A percentile compares a stretch with the other conserved stretches of the same genome.
These are phyloP conservation scores for Ctenopoma multispine DNA, from an alignment of 2,797 vertebrate genomes.

Conservation along the genomic window DNA sequence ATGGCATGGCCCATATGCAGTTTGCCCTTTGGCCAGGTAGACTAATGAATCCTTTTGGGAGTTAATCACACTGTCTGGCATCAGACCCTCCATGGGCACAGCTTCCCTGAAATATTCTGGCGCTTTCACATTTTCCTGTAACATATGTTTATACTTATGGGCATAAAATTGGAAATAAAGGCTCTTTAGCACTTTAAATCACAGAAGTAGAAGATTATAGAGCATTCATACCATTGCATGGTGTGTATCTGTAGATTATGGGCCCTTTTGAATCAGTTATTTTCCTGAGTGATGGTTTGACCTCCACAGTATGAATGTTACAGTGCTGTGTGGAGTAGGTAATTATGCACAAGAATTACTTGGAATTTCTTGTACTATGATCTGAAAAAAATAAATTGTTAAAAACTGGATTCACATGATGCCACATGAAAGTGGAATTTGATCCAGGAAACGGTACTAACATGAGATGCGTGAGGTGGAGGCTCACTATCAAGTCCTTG, in stretches of 20 bases:
- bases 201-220: slow-evolving; percentile 6
- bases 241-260: slow-evolving; percentile 8
- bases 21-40: slow-evolving; percentile 82
- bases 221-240: not conserved
- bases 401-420: not conserved
- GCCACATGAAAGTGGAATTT: not conserved
- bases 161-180: slow-evolving; percentile 32
- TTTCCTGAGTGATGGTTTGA: not conserved
- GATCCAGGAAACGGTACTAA: not conserved
- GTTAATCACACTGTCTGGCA: slow-evolving; percentile 73
- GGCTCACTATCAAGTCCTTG: not conserved
- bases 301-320: slow-evolving; percentile 8
- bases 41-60: slow-evolving; percentile 83
- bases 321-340: not conserved
- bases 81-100: slow-evolving; percentile 55
- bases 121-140: slow-evolving; percentile 49
- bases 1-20: slow-evolving; percentile 79
- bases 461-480: not conserved
- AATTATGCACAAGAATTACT: not conserved
- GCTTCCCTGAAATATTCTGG: slow-evolving; percentile 58
- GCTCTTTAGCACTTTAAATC: slow-evolving; percentile 26
- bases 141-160: slow-evolving; percentile 59
- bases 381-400: not conserved
- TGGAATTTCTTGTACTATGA: not conserved
- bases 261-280: not conserved